Conservation (phyloP, 2,113 vertebrate genomes). For the Cephalopterus ornatus region DNA sequence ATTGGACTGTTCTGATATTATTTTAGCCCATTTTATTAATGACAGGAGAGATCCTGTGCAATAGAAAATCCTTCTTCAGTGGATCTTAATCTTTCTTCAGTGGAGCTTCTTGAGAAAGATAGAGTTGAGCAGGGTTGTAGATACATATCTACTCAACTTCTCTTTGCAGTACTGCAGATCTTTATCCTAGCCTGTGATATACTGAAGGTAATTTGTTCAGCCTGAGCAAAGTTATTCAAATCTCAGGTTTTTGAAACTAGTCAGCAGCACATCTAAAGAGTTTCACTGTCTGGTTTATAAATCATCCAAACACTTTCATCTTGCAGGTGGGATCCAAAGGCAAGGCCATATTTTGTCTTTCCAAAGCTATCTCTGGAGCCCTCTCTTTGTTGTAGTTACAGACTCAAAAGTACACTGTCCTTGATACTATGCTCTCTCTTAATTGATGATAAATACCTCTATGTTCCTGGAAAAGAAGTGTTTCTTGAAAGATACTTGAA, state of each 20-base stretch:
- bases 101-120: not conserved
- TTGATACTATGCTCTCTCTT: not conserved
- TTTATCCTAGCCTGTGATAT: not conserved
- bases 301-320: not conserved
- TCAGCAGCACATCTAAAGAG: not conserved
- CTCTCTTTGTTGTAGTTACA: not conserved
- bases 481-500: not conserved
- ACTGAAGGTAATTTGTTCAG: not conserved
- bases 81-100: not conserved
- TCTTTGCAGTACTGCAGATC: not conserved
- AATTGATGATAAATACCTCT: not conserved
- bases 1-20: not conserved
- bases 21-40: not conserved
- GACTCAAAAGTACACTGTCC: not conserved
- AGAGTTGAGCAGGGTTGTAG: not conserved
- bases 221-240: not conserved
- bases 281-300: not conserved
- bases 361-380: not conserved
- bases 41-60: not conserved
- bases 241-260: not conserved
- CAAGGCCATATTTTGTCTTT: not conserved
- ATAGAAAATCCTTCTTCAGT: not conserved
- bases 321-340: not conserved
- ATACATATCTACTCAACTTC: not conserved
- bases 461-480: not conserved